Base-by-base conservation (phyloP, 2,797 vertebrate genomes). In the Lutjanus argentimaculatus region DNA sequence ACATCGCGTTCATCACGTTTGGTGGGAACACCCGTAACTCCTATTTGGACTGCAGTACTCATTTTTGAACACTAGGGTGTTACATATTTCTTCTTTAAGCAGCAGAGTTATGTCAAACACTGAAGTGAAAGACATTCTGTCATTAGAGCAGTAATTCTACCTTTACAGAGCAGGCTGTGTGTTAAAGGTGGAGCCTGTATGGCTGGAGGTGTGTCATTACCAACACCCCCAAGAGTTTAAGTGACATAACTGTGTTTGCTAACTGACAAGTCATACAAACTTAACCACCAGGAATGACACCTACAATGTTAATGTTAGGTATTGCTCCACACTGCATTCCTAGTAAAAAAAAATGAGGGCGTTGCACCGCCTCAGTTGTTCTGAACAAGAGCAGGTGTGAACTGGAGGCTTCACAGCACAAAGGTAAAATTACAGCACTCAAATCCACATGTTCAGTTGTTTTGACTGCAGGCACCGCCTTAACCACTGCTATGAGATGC, bases 211-310 rank as follows among this genome's bases (percentile, higher is more conserved):
- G 70, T 81, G 82, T 67, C 46, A 42, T 19, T 75, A 58, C 10
- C 2, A 12, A 10, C 10, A 51, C 1, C n/a, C 40, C 58, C 12
- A 0, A 7, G 11, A 36, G 65, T 15, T 21, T 6, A 72, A 59
- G 57, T 43, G 42, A 80, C 58, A 45, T 9, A 63, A 42, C 68
- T 57, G 11, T 10, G 14, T 55, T 14, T 17, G 22, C 22, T 48
- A 55, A 72, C 49, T 30, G 65, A 82, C 22, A 11, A 82, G 45
- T 67, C 53, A 36, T 1, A 62, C 57, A 40, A 19, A 58, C 21
- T 30, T 6, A 83, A 70, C 61, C 12, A 46, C 17, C 36, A 69
- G 68, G 85, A 88, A 87, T 82, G 74, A 68, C 30, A 51, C 52
- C 9, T 12, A 19, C 48, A 3, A 5, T 0, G 14, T 6, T 72